phyloP scores from a whole-genome alignment of 2,113 vertebrate species.

The Cololabis saira region DNA sequence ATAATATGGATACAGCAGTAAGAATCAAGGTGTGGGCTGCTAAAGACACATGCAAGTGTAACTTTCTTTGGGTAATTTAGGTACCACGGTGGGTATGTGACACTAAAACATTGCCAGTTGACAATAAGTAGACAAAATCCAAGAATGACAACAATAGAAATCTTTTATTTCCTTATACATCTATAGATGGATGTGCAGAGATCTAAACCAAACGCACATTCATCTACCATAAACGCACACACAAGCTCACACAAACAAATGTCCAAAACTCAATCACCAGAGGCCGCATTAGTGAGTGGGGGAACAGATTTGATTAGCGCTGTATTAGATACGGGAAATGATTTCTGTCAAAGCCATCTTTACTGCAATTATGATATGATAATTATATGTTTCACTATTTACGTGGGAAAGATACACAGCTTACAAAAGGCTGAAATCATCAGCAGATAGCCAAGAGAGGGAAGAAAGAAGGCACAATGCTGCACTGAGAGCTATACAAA shows the following conservation, averaged over 20 bases:
- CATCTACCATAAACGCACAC: background rate
- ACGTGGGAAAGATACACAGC: slow-evolving; percentile 92
- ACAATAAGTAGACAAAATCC: no score
- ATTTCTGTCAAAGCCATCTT: slow-evolving; percentile 99
- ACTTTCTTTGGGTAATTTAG: no score
- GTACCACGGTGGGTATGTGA: no score
- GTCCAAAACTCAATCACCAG: slow-evolving; percentile 97
- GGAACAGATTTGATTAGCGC: slow-evolving; percentile 99
- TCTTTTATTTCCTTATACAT: no score
- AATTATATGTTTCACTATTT: slow-evolving; percentile 99
- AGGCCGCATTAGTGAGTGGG: slow-evolving; percentile 96
- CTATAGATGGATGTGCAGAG: no score
- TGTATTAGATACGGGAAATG: slow-evolving; percentile 99
- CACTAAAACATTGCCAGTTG: no score
- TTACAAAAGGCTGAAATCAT: slow-evolving; percentile 86
- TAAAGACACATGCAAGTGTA: no score
- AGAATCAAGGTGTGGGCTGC: no score
- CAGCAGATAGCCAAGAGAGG: slow-evolving; percentile 55
- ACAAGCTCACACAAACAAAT: slow-evolving; percentile 82
- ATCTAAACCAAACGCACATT: no score
- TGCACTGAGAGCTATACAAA: slow-evolving; percentile 14
- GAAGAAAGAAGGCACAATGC: slow-evolving; percentile 79
- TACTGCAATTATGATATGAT: slow-evolving; percentile 99
- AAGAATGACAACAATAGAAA: no score
- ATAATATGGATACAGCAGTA: no score